These are phyloP conservation scores for Colossoma macropomum DNA, from an alignment of 2,113 vertebrate species.

Conservation along the genomic window DNA sequence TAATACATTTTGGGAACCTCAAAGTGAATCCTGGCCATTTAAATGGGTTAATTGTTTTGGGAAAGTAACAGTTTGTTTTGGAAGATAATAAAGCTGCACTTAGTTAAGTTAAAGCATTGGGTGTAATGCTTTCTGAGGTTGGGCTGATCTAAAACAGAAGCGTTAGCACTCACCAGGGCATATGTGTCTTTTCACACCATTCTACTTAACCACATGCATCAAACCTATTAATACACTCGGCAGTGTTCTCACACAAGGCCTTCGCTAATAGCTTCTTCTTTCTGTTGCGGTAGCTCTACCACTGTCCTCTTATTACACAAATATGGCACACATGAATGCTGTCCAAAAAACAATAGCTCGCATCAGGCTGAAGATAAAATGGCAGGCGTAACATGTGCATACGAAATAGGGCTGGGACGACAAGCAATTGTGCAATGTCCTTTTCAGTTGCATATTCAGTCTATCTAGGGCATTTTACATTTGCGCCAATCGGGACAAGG, in stretches of 20 bases:
- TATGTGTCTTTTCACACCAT: conserved; percentile 25
- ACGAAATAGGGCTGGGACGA: no score
- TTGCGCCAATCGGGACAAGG: no score
- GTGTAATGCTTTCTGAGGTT: not conserved
- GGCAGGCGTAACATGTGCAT: no score
- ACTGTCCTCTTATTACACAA: not conserved
- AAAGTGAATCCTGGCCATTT: no score
- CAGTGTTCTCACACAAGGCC: not conserved
- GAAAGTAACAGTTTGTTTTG: not conserved
- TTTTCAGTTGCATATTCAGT: no score
- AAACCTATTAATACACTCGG: conserved; percentile 37
- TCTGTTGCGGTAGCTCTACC: not conserved
- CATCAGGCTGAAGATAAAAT: no score
- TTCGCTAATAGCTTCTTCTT: not conserved
- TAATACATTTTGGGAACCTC: no score
- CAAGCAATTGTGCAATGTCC: no score
- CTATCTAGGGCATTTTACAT: no score
- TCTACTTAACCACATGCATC: conserved; percentile 11
- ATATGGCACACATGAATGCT: no score
- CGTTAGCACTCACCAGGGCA: not conserved
- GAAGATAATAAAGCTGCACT: not conserved
- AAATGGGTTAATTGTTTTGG: not conserved
- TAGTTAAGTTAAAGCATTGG: not conserved
- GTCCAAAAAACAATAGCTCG: no score
- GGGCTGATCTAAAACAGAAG: not conserved